Evolutionary conservation across 92 coral and sea anemone species (phyloP).

Genomic region (Palythoa heliodiscus): DNA sequence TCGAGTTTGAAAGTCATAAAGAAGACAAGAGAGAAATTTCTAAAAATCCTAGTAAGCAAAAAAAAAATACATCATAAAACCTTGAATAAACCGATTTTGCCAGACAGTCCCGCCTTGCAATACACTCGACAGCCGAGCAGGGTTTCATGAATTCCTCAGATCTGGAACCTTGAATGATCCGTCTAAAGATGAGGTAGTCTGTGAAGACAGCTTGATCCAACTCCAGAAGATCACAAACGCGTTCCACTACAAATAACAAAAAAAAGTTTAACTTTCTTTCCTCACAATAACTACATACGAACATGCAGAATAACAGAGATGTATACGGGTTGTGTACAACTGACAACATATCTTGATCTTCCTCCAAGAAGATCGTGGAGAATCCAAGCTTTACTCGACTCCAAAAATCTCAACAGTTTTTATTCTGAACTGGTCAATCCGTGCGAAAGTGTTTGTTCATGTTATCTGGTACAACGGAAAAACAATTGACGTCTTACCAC

Average conservation of each 20-base stretch:
- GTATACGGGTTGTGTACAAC: too few relatives aligned
- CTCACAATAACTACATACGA: background rate
- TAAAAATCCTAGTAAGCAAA: background rate
- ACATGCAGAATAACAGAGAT: background rate
- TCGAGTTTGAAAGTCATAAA: background rate
- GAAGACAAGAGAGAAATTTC: background rate
- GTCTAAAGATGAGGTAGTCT: conserved; percentile 56
- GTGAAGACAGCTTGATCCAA: conserved; percentile 45
- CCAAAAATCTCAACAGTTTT: background rate
- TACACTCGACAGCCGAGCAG: conserved; percentile 62
- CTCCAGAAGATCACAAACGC: conserved; percentile 52
- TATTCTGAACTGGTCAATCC: background rate
- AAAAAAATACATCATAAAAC: conserved; percentile 15
- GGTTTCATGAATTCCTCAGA: conserved; percentile 76
- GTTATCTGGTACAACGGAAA: background rate
- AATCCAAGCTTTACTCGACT: too few relatives aligned
- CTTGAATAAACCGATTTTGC: conserved; percentile 74
- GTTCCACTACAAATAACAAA: conserved; percentile 31
- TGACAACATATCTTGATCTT: too few relatives aligned
- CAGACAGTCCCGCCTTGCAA: conserved; percentile 71
- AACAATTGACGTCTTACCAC: background rate
- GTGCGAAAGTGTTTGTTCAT: too few relatives aligned
- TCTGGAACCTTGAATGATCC: conserved; percentile 72
- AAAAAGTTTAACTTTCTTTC: background rate
- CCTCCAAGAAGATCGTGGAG: too few relatives aligned